Conservation (phyloP, 2,113 vertebrate genomes). For the Uria aalge region DNA sequence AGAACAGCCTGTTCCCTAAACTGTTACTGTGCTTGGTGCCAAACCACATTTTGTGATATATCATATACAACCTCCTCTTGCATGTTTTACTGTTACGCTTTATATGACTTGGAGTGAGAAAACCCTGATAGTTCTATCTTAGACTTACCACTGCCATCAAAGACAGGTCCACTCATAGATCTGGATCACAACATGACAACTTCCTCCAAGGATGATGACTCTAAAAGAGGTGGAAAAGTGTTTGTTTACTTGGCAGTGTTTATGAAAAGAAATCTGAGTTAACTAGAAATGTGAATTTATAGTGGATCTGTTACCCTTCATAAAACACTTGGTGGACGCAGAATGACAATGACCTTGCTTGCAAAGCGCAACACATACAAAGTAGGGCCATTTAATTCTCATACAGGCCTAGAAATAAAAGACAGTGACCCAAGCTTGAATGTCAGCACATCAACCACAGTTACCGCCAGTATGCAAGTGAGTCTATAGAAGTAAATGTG, state of each 20-base stretch:
- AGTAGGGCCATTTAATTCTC: background rate
- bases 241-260: constrained; percentile 36
- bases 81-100: constrained; percentile 26
- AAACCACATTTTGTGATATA: constrained; percentile 57
- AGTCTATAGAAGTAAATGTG: background rate
- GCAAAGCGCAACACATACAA: background rate
- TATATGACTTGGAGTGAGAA: constrained; percentile 18
- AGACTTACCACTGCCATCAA: constrained; percentile 24
- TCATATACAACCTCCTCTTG: constrained; percentile 44
- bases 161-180: background rate
- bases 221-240: constrained; percentile 27
- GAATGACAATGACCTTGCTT: background rate
- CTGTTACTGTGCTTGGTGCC: constrained; percentile 45
- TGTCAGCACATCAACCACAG: background rate
- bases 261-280: background rate
- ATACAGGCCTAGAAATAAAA: background rate
- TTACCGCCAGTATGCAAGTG: background rate
- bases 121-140: background rate
- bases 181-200: background rate
- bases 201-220: background rate
- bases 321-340: background rate
- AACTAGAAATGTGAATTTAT: background rate
- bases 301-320: constrained; percentile 4
- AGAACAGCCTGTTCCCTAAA: constrained; percentile 59
- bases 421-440: background rate